phyloP scores from a whole-genome alignment of 2,113 vertebrate genomes.

The Athene cunicularia region DNA sequence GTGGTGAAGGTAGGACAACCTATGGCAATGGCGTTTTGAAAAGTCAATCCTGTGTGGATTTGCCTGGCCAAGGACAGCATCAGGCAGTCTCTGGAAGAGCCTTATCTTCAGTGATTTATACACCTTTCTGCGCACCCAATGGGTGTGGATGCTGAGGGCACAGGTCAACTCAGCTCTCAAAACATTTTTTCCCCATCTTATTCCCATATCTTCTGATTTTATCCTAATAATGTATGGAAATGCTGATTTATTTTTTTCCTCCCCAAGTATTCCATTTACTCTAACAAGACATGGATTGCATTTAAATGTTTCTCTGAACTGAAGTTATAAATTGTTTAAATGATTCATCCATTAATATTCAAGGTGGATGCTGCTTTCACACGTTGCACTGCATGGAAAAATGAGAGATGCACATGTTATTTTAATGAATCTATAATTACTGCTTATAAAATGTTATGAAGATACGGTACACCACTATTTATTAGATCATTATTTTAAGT shows the following conservation, averaged over 20 bases:
- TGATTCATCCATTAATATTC: slow-evolving; percentile 15
- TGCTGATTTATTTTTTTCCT: not conserved
- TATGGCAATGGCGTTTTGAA: not conserved
- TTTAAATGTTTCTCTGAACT: slow-evolving; percentile 6
- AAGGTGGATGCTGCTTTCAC: not conserved
- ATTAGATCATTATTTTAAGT: not conserved
- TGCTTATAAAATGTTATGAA: not conserved
- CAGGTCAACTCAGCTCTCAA: not conserved
- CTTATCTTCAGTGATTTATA: not conserved
- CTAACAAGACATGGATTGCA: not conserved
- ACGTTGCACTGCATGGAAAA: fast-evolving
- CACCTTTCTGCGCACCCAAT: not conserved
- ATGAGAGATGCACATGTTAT: not conserved
- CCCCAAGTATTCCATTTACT: not conserved
- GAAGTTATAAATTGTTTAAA: not conserved
- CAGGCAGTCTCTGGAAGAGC: not conserved
- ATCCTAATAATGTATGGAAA: not conserved
- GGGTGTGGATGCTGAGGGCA: not conserved
- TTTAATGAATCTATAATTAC: not conserved
- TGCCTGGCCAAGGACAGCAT: not conserved
- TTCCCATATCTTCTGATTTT: not conserved
- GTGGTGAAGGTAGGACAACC: not conserved
- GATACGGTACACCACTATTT: not conserved
- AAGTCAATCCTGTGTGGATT: not conserved
- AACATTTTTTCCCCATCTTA: not conserved